A percentile compares a stretch with the other conserved stretches of the same genome.
phyloP scores from a whole-genome alignment of 2,888 invertebrate species.

The Helleia helle region DNA sequence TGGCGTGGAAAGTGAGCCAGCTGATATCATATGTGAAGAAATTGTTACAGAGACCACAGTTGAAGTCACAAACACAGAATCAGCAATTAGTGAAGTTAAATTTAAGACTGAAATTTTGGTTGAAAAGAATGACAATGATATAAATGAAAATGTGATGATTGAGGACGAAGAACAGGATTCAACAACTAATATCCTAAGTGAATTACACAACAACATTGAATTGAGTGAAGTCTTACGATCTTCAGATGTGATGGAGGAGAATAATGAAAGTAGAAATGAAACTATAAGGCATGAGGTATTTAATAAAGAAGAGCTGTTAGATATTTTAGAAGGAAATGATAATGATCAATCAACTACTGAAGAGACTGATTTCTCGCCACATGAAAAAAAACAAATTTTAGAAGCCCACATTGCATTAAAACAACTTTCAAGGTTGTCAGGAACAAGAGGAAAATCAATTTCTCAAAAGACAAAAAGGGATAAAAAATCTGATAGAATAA shows the following conservation, averaged over 20 bases:
- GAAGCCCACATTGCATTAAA: constrained; percentile 52
- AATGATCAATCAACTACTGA: constrained; percentile 24
- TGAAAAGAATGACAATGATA: constrained; percentile 45
- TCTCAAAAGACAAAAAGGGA: constrained; percentile 21
- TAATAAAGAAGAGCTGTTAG: constrained; percentile 61
- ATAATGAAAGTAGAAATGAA: constrained; percentile 56
- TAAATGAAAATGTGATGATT: constrained; percentile 27
- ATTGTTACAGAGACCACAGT: constrained; percentile 18
- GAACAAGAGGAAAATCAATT: constrained; percentile 16
- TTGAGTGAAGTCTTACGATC: constrained; percentile 54
- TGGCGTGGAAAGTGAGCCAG: constrained; percentile 18
- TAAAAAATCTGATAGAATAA: constrained; percentile 17
- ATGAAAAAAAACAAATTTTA: constrained; percentile 21
- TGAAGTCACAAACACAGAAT: constrained; percentile 19
- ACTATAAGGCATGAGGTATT: constrained; percentile 49
- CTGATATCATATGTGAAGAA: constrained; percentile 20
- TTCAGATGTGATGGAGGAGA: constrained; percentile 40
- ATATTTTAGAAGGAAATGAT: constrained; percentile 63
- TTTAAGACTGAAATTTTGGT: constrained; percentile 60
- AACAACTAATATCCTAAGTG: constrained; percentile 41
- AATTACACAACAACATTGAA: constrained; percentile 52
- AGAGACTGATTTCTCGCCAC: constrained; percentile 4
- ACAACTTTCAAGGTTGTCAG: constrained; percentile 47
- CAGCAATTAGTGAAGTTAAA: constrained; percentile 17
- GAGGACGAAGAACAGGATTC: constrained; percentile 21